Evolutionary conservation across 2,888 invertebrate genomes (phyloP), one percentile per base, ranked within the genome.

Genomic region (Athrips mouffetella): DNA sequence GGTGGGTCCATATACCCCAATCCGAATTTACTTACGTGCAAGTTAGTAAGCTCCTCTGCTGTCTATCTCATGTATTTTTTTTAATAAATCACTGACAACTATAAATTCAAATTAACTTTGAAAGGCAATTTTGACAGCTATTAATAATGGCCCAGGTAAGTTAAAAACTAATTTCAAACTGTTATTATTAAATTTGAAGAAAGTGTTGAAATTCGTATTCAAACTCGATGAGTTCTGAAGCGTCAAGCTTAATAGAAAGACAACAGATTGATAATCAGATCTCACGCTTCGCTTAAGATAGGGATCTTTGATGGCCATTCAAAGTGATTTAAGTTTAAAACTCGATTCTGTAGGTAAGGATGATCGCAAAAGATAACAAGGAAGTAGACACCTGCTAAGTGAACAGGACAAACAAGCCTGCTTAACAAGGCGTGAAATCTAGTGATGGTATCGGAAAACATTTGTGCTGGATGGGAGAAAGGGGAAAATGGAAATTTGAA

Each of bases 221-320:
- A 67, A 65, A 69, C 63, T 64, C 53, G 51, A 58, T 50, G 53
- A 55, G 58, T 58, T 54, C 57, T 51, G 47, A 49, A 51, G 53
- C 63, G 59, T 57, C 57, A 52, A 52, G 54, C 59, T 59, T 73
- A 71, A 75, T 74, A 68, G 67, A 78, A 75, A 78, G 73, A 76
- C 71, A 79, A 79, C 75, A 77, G 57, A 59, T 50, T 48, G 55
- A 50, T 70, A 70, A 79, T 73, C 73, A 69, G 71, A 71, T 69
- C 55, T 49, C 45, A 47, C 54, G 56, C 48, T 48, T 52, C 48
- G 47, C 48, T 31, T 15, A 20, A 42, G 49, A 57, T 55, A 61
- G 53, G 60, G 59, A 61, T 63, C 65, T 65, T 59, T 60, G 62
- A 68, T 63, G 62, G 66, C 47, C 57, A 62, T 59, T 59, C 59